phyloP scores from a whole-genome alignment of 2,113 vertebrate species.

The Nothoprocta pentlandii region DNA sequence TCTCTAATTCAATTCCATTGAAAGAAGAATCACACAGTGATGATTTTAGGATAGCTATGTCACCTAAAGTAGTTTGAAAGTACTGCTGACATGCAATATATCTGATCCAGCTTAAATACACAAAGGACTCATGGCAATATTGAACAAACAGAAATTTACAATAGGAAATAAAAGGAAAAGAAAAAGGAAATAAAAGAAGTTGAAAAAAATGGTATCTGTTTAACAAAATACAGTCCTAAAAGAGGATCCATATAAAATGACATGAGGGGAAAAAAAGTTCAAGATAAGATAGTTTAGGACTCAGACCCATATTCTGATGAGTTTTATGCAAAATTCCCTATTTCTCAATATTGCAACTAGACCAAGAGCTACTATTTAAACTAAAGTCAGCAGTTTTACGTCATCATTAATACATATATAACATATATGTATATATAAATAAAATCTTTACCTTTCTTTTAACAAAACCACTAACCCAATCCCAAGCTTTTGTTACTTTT shows the following conservation, averaged over 20 bases:
- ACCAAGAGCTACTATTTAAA: neutral
- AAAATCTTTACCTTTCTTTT: neutral
- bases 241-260: neutral
- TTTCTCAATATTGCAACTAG: neutral
- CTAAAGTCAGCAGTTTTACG: neutral
- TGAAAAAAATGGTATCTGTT: neutral
- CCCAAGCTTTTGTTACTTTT: neutral
- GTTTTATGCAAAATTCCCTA: neutral
- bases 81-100: neutral
- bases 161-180: neutral
- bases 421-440: neutral
- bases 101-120: neutral
- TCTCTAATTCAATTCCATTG: neutral
- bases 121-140: neutral
- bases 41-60: neutral
- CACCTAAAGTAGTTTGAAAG: neutral
- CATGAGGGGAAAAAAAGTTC: no score
- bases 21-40: neutral
- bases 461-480: neutral
- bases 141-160: neutral
- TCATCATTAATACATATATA: neutral
- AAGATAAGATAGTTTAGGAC: neutral
- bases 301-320: neutral
- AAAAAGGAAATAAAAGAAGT: neutral
- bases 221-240: neutral